Percentiles rank a stretch among this genome's conserved stretches.
Evolutionary conservation across 2,113 vertebrate species (phyloP).

Genomic region (Scomber scombrus): DNA sequence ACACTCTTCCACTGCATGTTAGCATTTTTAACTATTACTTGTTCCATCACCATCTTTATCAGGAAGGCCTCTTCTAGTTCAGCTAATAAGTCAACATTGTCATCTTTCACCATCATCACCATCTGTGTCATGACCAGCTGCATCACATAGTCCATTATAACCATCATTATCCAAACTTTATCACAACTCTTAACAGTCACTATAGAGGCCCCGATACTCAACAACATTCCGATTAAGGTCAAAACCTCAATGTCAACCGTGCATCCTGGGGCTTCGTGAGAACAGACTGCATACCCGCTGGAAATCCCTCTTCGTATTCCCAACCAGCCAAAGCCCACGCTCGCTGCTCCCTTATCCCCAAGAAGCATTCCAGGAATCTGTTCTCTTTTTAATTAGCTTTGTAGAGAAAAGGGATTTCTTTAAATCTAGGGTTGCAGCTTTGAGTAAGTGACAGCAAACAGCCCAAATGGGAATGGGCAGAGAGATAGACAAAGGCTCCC

Average conservation of each 20-base stretch:
- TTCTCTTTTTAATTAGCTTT: constrained; percentile 76
- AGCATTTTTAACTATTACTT: too few relatives aligned
- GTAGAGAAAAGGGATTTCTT: constrained; percentile 22
- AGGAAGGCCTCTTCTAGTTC: too few relatives aligned
- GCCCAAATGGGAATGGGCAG: neutral
- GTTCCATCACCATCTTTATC: too few relatives aligned
- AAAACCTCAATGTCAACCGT: constrained; percentile 66
- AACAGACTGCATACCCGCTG: constrained; percentile 65
- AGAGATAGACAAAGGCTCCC: neutral
- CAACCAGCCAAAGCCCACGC: constrained; percentile 41
- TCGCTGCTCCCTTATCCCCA: constrained; percentile 49
- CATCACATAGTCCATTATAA: neutral
- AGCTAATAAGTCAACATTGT: too few relatives aligned
- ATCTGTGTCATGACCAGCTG: neutral
- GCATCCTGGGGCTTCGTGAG: constrained; percentile 47
- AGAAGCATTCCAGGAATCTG: constrained; percentile 66
- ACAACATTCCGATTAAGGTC: constrained; percentile 57
- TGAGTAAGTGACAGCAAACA: constrained; percentile 42
- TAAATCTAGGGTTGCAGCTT: constrained; percentile 41
- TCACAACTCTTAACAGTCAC: neutral
- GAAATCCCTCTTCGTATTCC: constrained; percentile 67
- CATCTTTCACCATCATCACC: neutral
- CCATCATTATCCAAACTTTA: neutral
- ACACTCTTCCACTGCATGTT: too few relatives aligned
- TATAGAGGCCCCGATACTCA: neutral